A percentile compares a stretch with the other conserved stretches of the same genome.
These are phyloP conservation scores for Trisateles emortualis DNA, from an alignment of 2,888 invertebrate species.

Conservation along the genomic window DNA sequence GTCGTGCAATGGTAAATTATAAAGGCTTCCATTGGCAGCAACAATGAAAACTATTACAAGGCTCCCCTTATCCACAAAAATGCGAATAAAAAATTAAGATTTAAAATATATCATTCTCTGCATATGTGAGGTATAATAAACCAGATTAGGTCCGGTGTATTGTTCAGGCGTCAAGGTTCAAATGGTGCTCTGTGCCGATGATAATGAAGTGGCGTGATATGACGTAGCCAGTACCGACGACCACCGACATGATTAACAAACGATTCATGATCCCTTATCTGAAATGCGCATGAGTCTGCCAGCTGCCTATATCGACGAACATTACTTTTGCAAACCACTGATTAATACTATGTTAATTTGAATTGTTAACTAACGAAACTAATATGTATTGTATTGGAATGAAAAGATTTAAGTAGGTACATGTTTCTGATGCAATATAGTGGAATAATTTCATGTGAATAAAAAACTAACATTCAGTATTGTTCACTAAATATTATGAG, in stretches of 20 bases:
- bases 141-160: conserved; percentile 39
- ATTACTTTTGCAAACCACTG: background rate
- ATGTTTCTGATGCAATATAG: background rate
- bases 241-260: conserved; percentile 18
- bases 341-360: background rate
- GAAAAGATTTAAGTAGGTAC: background rate
- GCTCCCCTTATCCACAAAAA: no score
- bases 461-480: no score
- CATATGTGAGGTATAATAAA: conserved; percentile 14
- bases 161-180: conserved; percentile 72
- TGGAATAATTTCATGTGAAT: background rate
- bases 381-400: background rate
- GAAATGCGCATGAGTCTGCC: conserved; percentile 7
- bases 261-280: conserved; percentile 19
- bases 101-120: no score
- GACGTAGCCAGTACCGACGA: conserved; percentile 52
- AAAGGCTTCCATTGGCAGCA: no score
- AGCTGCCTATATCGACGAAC: background rate
- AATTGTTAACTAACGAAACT: background rate
- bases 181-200: conserved; percentile 52
- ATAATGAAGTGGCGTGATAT: conserved; percentile 82
- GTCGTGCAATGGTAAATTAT: no score
- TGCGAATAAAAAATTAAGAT: no score
- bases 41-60: no score
- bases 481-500: no score